Base-by-base conservation (phyloP, 2,888 invertebrate genomes). In the Andrena marginata region DNA sequence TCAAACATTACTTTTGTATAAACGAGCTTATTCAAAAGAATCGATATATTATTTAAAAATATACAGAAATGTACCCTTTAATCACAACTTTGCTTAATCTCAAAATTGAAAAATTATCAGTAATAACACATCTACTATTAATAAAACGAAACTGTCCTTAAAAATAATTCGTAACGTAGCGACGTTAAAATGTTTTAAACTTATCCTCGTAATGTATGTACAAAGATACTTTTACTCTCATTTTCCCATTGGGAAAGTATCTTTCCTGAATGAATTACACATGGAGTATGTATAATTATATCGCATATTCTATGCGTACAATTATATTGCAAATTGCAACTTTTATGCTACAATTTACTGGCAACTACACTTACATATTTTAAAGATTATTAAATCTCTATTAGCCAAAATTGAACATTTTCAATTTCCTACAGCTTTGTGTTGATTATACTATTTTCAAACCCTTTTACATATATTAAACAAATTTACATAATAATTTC, bases 291-390 rank as follows among this genome's bases (percentile, higher is more conserved):
- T 51, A 51, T 20, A 51, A 20, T 51, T 51, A 20, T 20, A 51
- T 51, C 8, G 8, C 20, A 20, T 51, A 20, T 51, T 20, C 51
- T 20, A 20, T 8, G 6, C 8, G n/a, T 51, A 7, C 20, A 51
- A 59, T 33, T n/a, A 64, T 51, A 23, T 64, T 13, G 23, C 13
- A 69, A 68, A n/a, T 54, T 62, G 51, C 20, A 75, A 23, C 10
- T n/a, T 49, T 4, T 20, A 3, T 49, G 26, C 20, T 42, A 0
- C 3, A 59, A 35, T 10, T 77, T 33, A 76, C 35, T 60, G 33
- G 29, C 62, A 60, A 16, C 5, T 42, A 20, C 13, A 51, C 42
- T 60, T 23, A 60, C 16, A 48, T 5, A 56, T n/a, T 51, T n/a
- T 54, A 20, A 35, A 54, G 10, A 6, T 33, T 20, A 20, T 35